Conservation (phyloP, 2,888 invertebrate species). For the Ophioninae sp. region DNA sequence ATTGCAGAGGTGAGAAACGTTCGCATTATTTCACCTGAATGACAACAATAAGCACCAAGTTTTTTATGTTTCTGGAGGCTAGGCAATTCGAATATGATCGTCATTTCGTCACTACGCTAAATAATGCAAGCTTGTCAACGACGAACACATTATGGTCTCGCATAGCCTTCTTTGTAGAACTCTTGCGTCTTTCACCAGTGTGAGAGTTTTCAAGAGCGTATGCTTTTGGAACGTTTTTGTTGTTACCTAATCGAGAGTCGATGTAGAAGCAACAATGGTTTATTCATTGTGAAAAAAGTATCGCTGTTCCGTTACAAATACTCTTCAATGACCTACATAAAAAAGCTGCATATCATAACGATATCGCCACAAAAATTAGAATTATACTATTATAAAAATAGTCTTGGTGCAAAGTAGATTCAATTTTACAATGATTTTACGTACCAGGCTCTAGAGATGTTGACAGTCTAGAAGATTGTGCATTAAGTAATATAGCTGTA, state of each 20-base stretch:
- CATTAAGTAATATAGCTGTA: neutral
- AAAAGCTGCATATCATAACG: neutral
- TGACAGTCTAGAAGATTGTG: neutral
- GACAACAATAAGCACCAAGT: neutral
- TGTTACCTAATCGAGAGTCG: neutral
- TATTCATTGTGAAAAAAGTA: neutral
- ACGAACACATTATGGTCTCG: no score
- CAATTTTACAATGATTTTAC: no score
- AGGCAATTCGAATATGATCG: neutral
- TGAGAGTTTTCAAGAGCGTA: neutral
- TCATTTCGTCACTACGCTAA: neutral
- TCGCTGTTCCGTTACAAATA: neutral
- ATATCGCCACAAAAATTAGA: neutral
- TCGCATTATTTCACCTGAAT: neutral
- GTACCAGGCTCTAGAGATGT: neutral
- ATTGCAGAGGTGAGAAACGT: conserved; percentile 45
- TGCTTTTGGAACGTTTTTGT: neutral
- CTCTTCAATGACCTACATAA: neutral
- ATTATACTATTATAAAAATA: neutral
- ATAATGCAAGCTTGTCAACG: neutral
- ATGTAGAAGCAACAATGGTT: neutral
- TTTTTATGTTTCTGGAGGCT: neutral
- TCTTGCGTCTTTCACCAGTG: neutral
- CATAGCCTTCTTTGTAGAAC: neutral
- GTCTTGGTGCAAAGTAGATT: no score